These are phyloP conservation scores for Dermatophagoides farinae DNA, from an alignment of 1,140 invertebrate species.

Conservation along the genomic window DNA sequence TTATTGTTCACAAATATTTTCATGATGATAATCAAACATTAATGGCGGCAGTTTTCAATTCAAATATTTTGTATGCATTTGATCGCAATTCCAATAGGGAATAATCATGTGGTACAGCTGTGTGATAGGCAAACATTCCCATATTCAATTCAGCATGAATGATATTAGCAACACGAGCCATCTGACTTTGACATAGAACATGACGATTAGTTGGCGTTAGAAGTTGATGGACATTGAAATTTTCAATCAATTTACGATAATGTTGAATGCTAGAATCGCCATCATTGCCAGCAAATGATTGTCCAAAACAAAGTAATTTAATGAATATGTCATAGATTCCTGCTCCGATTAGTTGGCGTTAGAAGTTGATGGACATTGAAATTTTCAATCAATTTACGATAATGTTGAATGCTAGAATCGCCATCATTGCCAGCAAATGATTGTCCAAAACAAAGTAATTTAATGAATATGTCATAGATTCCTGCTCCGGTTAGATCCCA, in stretches of 20 bases:
- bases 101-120: constrained; percentile 40
- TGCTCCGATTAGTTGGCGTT: constrained; percentile 11
- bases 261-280: not conserved
- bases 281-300: no score
- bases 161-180: constrained; percentile 34
- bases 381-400: not conserved
- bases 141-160: constrained; percentile 23
- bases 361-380: constrained; percentile 9
- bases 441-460: not conserved
- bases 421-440: not conserved
- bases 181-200: constrained; percentile 39
- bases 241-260: not conserved
- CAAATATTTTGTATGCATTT: not conserved
- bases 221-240: constrained; percentile 11
- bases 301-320: not conserved
- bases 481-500: constrained; percentile 5
- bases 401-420: not conserved
- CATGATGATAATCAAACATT: no score
- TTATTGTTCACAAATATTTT: no score
- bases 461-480: constrained; percentile 5
- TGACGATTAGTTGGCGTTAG: constrained; percentile 13
- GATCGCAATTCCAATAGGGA: constrained; percentile 34
- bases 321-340: constrained; percentile 6
- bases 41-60: not conserved
- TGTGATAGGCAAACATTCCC: constrained; percentile 25